Evolutionary conservation across 2,797 vertebrate genomes (phyloP), one percentile per base, ranked within the genome.

Genomic region (Holocentrus rufus): DNA sequence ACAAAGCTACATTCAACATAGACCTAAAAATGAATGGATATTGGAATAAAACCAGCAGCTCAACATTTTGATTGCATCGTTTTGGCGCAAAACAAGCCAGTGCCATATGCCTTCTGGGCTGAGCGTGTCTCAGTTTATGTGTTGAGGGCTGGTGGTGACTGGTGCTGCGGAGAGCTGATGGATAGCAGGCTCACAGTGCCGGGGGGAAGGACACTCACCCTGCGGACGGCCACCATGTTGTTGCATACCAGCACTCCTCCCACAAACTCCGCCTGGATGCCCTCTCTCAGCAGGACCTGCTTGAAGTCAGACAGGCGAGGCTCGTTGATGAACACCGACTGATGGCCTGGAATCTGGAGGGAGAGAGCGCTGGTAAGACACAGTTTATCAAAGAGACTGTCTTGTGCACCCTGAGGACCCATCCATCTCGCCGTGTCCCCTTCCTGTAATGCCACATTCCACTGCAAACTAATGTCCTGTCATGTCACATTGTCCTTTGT

Each of bases 241-340:
- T 99, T 99, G 91, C 98, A 99, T 27, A 99, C 96, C 18, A 99
- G 94, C 25, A 99, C 98, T 52, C 98, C 98, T 22, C 98, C 98
- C 55, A 99, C 97, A 90, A 99, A 99, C 81, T 99, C 98, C 0
- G 98, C 98, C 90, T 99, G 98, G 81, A 99, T 97, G 46, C 98
- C 97, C 82, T 99, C 98, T 68, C 96, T 92, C 83, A 99, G 87
- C 55, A 99, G 95, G 82, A 99, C 97, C 91, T 99, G 98, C 88
- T 99, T 99, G 92, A 99, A 99, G 94, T 99, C 98, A 11, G 97
- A 99, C 11, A 99, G 92, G 31, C 98, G 94, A 10, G 98, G 98
- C 88, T 99, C 98, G 62, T 99, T 99, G 95, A 99, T 99, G 90
- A 99, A 99, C 82, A 99, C 97, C 3, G 98, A 98, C 90, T 98